A percentile compares a stretch with the other conserved stretches of the same genome.
Evolutionary conservation across 2,797 vertebrate genomes (phyloP).

Genomic region (Microcaecilia unicolor): DNA sequence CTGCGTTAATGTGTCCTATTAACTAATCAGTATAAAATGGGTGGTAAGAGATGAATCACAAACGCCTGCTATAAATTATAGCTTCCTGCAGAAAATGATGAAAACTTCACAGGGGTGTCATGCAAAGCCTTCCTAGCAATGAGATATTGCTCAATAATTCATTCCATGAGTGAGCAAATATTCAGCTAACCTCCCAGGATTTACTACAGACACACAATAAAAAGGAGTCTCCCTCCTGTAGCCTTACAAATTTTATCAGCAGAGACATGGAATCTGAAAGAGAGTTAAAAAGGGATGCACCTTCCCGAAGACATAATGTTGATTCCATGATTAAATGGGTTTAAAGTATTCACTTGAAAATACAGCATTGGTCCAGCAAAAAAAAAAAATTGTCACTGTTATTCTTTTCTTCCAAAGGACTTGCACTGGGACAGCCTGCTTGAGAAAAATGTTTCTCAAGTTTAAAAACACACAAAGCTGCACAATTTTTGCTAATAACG

Average conservation of each 20-base stretch:
- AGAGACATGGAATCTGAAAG: conserved; percentile 31
- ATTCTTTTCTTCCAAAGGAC: no score
- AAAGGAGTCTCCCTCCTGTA: conserved; percentile 38
- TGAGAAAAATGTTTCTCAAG: no score
- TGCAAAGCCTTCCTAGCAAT: conserved; percentile 15
- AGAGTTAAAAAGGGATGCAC: conserved; percentile 16
- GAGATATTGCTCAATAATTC: conserved; percentile 49
- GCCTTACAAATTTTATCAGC: conserved; percentile 36
- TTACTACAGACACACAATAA: conserved; percentile 40
- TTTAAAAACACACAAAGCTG: conserved; percentile 10
- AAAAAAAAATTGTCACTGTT: no score
- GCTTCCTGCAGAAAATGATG: conserved; percentile 31
- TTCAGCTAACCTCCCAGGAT: conserved; percentile 39
- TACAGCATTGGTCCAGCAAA: no score
- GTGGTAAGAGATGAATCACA: conserved; percentile 18
- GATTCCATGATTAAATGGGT: conserved; percentile 14
- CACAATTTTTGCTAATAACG: conserved; percentile 9
- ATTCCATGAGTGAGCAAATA: conserved; percentile 41
- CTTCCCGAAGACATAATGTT: conserved; percentile 15
- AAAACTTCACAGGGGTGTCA: conserved; percentile 36
- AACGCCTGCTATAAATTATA: conserved; percentile 28
- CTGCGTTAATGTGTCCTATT: conserved; percentile 26
- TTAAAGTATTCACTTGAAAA: conserved; percentile 31
- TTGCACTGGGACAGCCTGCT: no score
- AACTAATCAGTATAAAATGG: conserved; percentile 34